Evolutionary conservation across 2,888 invertebrate species (phyloP).

Genomic region (Ochropleura plecta): DNA sequence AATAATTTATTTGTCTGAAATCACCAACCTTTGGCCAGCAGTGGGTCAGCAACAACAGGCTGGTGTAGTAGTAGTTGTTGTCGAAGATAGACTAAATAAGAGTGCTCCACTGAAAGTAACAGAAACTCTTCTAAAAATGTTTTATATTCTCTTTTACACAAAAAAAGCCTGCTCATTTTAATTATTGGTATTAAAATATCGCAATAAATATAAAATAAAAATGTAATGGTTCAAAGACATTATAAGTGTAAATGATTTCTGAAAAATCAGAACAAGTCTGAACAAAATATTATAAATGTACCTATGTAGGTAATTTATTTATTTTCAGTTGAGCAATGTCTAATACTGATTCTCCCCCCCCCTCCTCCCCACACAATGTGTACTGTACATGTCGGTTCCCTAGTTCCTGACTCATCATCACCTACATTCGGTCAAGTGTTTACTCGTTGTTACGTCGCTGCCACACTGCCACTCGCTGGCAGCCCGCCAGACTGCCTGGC

Average conservation of each 20-base stretch:
- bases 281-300: constrained; percentile 1
- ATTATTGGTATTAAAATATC: background rate
- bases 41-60: too few species aligned
- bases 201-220: background rate
- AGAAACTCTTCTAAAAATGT: background rate
- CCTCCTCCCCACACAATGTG: background rate
- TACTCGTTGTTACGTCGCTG: constrained; percentile 50
- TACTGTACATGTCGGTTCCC: constrained; percentile 6
- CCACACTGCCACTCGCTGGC: constrained; percentile 52
- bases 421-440: constrained; percentile 47
- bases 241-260: background rate
- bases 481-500: constrained; percentile 40
- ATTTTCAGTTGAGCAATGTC: background rate
- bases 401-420: constrained; percentile 46
- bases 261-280: background rate
- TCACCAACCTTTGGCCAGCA: too few species aligned
- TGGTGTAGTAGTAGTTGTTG: background rate
- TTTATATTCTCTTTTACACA: background rate
- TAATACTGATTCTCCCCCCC: background rate
- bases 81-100: background rate
- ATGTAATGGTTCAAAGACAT: background rate
- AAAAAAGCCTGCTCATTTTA: background rate
- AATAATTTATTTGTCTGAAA: too few species aligned
- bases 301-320: background rate
- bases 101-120: background rate